phyloP scores from a whole-genome alignment of 2,888 invertebrate genomes.

The Drosophila sordidapex region DNA sequence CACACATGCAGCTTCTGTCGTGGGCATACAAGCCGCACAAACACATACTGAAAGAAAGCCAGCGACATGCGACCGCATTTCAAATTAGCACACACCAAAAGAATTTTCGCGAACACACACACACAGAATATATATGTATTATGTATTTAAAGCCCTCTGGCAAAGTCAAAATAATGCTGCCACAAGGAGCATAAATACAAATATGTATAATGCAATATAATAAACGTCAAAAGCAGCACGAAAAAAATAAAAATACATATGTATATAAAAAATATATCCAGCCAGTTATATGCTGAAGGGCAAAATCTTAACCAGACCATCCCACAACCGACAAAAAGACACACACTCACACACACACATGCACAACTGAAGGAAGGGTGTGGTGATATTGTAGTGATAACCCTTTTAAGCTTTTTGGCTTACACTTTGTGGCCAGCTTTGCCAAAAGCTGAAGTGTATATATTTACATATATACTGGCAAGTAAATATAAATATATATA shows the following conservation, averaged over 20 bases:
- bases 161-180: slow-evolving; percentile 43
- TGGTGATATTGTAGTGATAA: slow-evolving; percentile 64
- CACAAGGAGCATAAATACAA: slow-evolving; percentile 70
- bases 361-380: slow-evolving; percentile 9
- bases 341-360: slow-evolving; percentile 7
- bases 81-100: slow-evolving; percentile 70
- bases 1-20: slow-evolving; percentile 27
- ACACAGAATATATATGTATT: slow-evolving; percentile 19
- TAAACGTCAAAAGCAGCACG: slow-evolving; percentile 73
- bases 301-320: slow-evolving; percentile 36
- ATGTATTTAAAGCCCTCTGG: slow-evolving; percentile 41
- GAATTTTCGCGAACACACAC: slow-evolving; percentile 24
- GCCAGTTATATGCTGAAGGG: slow-evolving; percentile 40
- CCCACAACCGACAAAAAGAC: slow-evolving; percentile 1
- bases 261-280: slow-evolving; percentile 23
- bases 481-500: slow-evolving; percentile 11
- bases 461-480: slow-evolving; percentile 2
- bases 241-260: slow-evolving; percentile 24
- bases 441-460: slow-evolving; percentile 37
- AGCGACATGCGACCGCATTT: slow-evolving; percentile 69
- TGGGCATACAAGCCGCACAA: slow-evolving; percentile 36
- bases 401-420: slow-evolving; percentile 69
- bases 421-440: slow-evolving; percentile 24
- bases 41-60: slow-evolving; percentile 28
- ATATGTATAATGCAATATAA: slow-evolving; percentile 75